Conservation (phyloP, 2,113 vertebrate genomes). For the Apus apus region DNA sequence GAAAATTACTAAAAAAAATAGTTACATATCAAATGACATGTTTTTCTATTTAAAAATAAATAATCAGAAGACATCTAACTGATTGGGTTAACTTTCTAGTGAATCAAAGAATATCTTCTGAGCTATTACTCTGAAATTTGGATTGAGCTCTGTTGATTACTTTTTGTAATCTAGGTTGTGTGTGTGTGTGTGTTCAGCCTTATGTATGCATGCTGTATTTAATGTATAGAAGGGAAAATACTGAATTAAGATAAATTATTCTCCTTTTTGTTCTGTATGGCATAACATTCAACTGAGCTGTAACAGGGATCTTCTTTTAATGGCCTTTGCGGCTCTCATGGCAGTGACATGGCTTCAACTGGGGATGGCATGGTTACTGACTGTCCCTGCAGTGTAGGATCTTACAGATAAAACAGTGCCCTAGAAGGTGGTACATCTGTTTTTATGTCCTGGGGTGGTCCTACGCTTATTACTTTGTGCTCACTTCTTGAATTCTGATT, state of each 20-base stretch:
- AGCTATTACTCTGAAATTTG: background rate
- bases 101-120: background rate
- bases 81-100: background rate
- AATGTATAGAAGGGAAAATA: background rate
- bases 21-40: background rate
- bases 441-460: background rate
- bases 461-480: background rate
- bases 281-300: background rate
- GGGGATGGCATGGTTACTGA: background rate
- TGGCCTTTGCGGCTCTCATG: background rate
- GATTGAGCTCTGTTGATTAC: background rate
- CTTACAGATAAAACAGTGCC: background rate
- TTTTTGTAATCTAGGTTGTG: background rate
- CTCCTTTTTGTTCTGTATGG: background rate
- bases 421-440: background rate
- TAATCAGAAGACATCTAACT: background rate
- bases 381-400: background rate
- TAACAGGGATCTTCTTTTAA: background rate
- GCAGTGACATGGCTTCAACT: background rate
- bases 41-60: background rate
- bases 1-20: background rate
- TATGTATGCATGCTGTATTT: background rate
- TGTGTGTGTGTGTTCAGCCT: background rate
- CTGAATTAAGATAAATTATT: background rate
- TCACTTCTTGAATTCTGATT: background rate